Percentiles rank a stretch among this genome's conserved stretches.
Evolutionary conservation across 1,140 invertebrate genomes (phyloP).

Genomic region (Daktulosphaira vitifoliae): DNA sequence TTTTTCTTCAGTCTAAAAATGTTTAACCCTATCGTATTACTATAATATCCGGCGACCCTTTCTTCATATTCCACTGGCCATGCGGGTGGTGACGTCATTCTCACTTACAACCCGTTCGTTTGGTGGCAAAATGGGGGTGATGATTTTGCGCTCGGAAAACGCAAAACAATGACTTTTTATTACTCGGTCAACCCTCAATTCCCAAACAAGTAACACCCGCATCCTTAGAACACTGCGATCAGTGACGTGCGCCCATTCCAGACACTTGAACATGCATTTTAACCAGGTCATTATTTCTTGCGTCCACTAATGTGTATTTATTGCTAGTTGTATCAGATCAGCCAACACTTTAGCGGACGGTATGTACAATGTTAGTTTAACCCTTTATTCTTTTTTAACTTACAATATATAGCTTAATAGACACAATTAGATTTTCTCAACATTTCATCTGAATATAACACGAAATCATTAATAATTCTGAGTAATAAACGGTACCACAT

Average conservation of each 20-base stretch:
- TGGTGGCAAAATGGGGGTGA: neutral
- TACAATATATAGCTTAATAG: too few relatives aligned
- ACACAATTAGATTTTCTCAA: too few relatives aligned
- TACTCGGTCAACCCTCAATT: slow-evolving; percentile 28
- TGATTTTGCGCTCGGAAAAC: slow-evolving; percentile 31
- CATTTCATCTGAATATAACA: too few relatives aligned
- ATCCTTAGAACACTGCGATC: neutral
- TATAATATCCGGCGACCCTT: neutral
- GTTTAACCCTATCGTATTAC: neutral
- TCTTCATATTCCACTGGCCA: neutral
- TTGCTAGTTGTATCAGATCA: neutral
- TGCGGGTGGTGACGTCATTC: neutral
- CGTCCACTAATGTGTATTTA: neutral
- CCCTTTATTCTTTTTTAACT: too few relatives aligned
- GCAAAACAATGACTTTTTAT: slow-evolving; percentile 34
- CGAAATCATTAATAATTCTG: too few relatives aligned
- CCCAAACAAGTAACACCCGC: neutral
- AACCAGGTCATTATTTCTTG: slow-evolving; percentile 28
- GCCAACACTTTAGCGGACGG: neutral
- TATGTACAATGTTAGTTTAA: too few relatives aligned
- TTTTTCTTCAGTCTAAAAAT: too few relatives aligned
- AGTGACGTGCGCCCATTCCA: slow-evolving; percentile 11
- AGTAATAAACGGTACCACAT: too few relatives aligned
- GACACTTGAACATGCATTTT: slow-evolving; percentile 29
- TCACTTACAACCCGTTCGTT: slow-evolving; percentile 18